Evolutionary conservation across 2,888 invertebrate species (phyloP), one percentile per base, ranked within the genome.

Genomic region (Thereva nobilitata): DNA sequence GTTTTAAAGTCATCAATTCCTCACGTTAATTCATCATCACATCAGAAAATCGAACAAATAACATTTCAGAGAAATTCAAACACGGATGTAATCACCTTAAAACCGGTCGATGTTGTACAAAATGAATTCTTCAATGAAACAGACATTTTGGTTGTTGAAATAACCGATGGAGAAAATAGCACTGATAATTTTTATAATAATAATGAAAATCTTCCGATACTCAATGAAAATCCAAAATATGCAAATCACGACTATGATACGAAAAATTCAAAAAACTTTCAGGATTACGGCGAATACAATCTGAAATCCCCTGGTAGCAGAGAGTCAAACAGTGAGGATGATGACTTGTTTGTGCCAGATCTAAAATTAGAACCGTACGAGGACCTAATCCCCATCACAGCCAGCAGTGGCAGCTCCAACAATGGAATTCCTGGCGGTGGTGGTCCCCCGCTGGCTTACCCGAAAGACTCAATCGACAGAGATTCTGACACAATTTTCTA

Each of bases 401-500:
- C 50, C 4, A 40, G 49, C 23, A 23, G 49, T 6, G 45, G 34
- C 1, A n/a, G n/a, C n/a, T 12, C 44, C 4, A 61, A 61, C 4
- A 52, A 42, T n/a, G 8, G 41, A 9, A n/a, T n/a, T n/a, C n/a
- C n/a, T n/a, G n/a, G n/a, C n/a, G n/a, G n/a, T n/a, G n/a, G n/a
- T n/a, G n/a, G n/a, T n/a, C n/a, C n/a, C n/a, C n/a, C n/a, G n/a
- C n/a, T n/a, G n/a, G n/a, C n/a, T n/a, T 61, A 49, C 7, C 10
- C 38, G 9, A 54, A 63, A 40, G 67, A 67, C 5, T 68, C 70
- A 38, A 65, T 76, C 42, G 80, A 80, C 70, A 74, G 79, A 5
- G 81, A 81, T 57, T 81, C 81, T 0, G 82, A 81, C 66, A 81
- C 81, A 3, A 80, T 81, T 44, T 81, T 81, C 70, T 81, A 81